Conservation (phyloP, 2,113 vertebrate genomes). For the Bagarius yarrelli region DNA sequence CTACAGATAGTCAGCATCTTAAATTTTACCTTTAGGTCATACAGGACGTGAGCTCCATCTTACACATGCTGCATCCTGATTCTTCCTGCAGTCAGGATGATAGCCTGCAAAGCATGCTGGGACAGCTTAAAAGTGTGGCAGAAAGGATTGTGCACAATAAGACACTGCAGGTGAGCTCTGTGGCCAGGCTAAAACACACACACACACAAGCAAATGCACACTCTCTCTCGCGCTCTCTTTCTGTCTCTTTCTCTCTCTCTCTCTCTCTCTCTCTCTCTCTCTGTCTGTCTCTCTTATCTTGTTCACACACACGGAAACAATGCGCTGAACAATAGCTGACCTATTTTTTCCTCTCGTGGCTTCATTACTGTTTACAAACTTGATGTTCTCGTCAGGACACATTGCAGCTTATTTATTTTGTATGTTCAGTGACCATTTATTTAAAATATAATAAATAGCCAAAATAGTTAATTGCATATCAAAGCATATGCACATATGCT, state of each 20-base stretch:
- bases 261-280: background rate
- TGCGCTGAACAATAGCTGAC: slow-evolving; percentile 30
- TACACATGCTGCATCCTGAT: slow-evolving; percentile 63
- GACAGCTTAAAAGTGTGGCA: slow-evolving; percentile 61
- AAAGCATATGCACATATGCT: background rate
- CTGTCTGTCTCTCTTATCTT: too few relatives aligned
- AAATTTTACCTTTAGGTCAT: slow-evolving; percentile 54
- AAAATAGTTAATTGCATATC: background rate
- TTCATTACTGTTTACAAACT: background rate
- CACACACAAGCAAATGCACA: slow-evolving; percentile 38
- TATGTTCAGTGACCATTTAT: background rate
- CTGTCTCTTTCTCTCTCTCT: background rate
- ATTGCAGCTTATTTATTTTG: slow-evolving; percentile 30
- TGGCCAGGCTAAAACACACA: background rate
- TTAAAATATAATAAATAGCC: background rate
- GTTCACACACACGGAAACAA: background rate
- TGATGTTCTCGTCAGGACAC: slow-evolving; percentile 9
- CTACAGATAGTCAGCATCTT: background rate
- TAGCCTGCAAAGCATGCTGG: slow-evolving; percentile 58
- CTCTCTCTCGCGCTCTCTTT: background rate
- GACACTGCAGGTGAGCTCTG: slow-evolving; percentile 60
- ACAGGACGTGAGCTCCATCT: slow-evolving; percentile 63
- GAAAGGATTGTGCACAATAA: slow-evolving; percentile 56
- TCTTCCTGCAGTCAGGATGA: slow-evolving; percentile 47
- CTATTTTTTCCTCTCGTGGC: slow-evolving; percentile 1